Conservation (phyloP, 2,113 vertebrate species). For the Rhinolophus sinicus region DNA sequence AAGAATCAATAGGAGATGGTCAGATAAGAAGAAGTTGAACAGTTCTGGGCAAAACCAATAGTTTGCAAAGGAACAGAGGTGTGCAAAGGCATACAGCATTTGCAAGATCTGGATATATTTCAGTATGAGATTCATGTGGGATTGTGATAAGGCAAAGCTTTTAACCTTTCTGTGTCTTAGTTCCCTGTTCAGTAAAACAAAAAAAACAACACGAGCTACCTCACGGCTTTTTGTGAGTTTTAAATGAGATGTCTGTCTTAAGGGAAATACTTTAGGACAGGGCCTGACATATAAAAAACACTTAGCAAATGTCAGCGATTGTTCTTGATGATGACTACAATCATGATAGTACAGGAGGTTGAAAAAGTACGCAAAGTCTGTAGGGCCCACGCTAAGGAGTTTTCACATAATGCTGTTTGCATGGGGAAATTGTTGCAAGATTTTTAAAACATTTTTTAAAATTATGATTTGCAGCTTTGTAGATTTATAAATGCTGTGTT, state of each 20-base stretch:
- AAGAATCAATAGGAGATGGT: neutral
- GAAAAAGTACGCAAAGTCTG: neutral
- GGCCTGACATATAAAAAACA: neutral
- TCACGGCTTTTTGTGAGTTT: neutral
- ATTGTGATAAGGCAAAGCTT: neutral
- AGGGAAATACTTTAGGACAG: conserved; percentile 26
- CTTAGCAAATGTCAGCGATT: neutral
- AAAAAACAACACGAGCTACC: neutral
- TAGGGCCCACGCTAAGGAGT: neutral
- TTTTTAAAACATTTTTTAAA: neutral
- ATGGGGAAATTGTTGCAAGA: neutral
- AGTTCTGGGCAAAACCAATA: neutral
- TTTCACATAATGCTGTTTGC: neutral
- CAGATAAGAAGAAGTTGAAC: neutral
- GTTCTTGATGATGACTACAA: neutral
- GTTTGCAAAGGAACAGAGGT: neutral
- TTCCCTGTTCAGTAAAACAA: conserved; percentile 1
- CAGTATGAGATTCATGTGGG: neutral
- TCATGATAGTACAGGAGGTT: neutral
- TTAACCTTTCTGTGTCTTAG: neutral
- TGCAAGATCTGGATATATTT: neutral
- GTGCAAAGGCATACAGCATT: neutral
- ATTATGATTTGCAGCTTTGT: neutral
- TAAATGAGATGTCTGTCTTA: neutral
- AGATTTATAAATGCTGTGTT: neutral